These are phyloP conservation scores for Brienomyrus brachyistius DNA, from an alignment of 2,113 vertebrate species.

Conservation along the genomic window DNA sequence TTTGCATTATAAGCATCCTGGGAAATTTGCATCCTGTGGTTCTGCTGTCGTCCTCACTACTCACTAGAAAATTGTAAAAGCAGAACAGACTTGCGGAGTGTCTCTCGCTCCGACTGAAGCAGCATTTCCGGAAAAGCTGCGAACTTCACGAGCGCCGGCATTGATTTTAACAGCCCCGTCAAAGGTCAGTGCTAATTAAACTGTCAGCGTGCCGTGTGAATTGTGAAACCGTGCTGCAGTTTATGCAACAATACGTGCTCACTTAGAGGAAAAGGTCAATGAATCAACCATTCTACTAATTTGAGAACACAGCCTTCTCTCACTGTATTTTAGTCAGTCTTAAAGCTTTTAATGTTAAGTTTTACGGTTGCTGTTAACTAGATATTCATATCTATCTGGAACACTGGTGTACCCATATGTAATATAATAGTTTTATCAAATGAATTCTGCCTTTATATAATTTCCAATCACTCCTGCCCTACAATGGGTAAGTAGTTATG, in stretches of 20 bases:
- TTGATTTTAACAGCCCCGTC: not conserved
- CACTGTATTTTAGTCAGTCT: not conserved
- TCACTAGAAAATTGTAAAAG: not conserved
- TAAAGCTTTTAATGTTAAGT: not conserved
- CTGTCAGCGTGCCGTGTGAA: not conserved
- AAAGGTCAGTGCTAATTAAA: conserved; percentile 1
- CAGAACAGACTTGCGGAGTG: no score
- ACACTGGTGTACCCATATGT: not conserved
- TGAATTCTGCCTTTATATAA: not conserved
- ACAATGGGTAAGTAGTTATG: not conserved
- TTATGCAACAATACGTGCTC: not conserved
- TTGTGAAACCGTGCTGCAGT: not conserved
- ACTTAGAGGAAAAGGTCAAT: not conserved
- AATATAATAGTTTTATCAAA: not conserved
- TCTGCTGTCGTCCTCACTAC: not conserved
- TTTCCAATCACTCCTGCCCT: not conserved
- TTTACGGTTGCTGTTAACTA: not conserved
- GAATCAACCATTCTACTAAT: not conserved
- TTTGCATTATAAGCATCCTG: not conserved
- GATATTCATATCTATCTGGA: not conserved
- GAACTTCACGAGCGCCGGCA: no score
- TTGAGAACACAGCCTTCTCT: not conserved
- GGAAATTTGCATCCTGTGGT: not conserved
- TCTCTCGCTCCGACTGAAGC: not conserved
- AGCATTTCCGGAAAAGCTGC: not conserved